phyloP scores from a whole-genome alignment of 2,888 invertebrate species.

The Anthrax anthrax region DNA sequence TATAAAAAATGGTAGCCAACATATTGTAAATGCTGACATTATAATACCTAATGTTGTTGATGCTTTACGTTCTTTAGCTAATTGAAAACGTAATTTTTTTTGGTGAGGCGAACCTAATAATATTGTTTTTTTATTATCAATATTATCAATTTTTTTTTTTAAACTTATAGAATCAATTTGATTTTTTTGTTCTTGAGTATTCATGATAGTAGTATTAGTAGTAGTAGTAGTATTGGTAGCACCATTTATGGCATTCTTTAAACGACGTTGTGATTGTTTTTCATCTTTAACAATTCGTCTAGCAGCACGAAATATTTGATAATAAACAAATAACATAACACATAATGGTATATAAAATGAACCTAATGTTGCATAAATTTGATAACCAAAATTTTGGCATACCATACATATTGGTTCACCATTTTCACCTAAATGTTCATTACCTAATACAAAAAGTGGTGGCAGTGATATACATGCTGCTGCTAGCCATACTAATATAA shows the following conservation, averaged over 20 bases:
- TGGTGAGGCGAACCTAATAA: constrained; percentile 53
- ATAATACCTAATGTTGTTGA: constrained; percentile 94
- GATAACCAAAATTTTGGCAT: constrained; percentile 89
- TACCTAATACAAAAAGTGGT: constrained; percentile 77
- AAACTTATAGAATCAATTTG: no score
- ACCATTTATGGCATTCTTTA: constrained; percentile 66
- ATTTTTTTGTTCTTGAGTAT: constrained; percentile 5
- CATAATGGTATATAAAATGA: constrained; percentile 93
- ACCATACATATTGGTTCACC: constrained; percentile 63
- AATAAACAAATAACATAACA: constrained; percentile 95
- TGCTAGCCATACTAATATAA: constrained; percentile 81
- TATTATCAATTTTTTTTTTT: no score
- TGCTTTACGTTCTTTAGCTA: constrained; percentile 84
- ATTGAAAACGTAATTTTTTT: constrained; percentile 67
- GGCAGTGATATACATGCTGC: constrained; percentile 90
- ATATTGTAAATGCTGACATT: constrained; percentile 86
- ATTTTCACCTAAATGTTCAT: constrained; percentile 53
- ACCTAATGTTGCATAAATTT: constrained; percentile 89
- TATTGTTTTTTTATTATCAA: constrained; percentile 16
- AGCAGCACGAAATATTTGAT: constrained; percentile 90
- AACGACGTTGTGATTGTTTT: constrained; percentile 69
- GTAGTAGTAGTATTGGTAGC: no score
- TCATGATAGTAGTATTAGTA: no score
- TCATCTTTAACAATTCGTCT: constrained; percentile 86
- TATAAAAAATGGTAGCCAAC: constrained; percentile 94